Conservation (phyloP, 2,113 vertebrate species). For the Puffinus mauretanicus region DNA sequence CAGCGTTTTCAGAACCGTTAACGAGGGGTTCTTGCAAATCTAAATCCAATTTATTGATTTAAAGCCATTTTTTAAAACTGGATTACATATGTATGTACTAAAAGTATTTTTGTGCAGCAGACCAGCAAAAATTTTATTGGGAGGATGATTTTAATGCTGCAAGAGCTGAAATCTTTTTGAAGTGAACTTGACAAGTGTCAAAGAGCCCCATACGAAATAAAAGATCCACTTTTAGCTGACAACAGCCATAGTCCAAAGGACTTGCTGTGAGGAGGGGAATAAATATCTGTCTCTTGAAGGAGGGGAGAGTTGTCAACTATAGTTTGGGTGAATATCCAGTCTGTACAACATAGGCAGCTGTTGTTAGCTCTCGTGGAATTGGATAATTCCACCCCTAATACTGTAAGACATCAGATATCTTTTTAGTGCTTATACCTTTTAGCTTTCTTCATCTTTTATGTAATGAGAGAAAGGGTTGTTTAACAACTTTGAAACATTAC, state of each 20-base stretch:
- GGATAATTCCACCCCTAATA: not conserved
- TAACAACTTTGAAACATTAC: not conserved
- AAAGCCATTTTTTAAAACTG: not conserved
- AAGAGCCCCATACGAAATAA: not conserved
- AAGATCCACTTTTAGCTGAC: not conserved
- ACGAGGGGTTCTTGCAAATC: not conserved
- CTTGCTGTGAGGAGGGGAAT: not conserved
- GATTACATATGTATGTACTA: rapidly evolving
- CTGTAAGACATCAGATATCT: not conserved
- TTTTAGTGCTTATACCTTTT: not conserved
- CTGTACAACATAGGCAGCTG: not conserved
- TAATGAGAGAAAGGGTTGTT: not conserved
- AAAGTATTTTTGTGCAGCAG: not conserved
- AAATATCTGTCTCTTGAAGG: not conserved
- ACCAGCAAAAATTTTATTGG: not conserved
- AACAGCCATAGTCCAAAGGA: not conserved
- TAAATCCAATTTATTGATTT: not conserved
- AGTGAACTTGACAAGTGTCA: not conserved
- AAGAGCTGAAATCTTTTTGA: not conserved
- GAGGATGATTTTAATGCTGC: not conserved
- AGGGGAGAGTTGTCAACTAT: not conserved
- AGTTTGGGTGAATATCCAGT: not conserved
- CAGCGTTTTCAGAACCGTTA: not conserved
- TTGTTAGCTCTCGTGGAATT: not conserved
- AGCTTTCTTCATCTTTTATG: not conserved